Base-by-base conservation (phyloP, 2,888 invertebrate species). In the Cataglyphis livida region DNA sequence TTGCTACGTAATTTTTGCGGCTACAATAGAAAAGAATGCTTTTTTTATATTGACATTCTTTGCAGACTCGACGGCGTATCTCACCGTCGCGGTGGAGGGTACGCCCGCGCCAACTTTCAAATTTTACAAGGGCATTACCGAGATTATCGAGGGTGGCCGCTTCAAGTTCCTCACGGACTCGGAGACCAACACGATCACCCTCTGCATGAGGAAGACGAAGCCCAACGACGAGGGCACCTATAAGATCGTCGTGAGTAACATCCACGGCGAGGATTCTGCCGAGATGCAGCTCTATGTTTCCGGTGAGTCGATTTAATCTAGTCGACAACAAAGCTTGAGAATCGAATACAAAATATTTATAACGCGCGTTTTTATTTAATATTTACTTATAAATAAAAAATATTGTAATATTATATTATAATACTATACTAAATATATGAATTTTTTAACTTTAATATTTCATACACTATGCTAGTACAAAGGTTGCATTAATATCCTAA, bases 221-320 rank as follows among this genome's bases (percentile, higher is more conserved):
- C 98, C 98, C 66, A 98, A 98, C 93, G 99, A 99, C 97, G 99
- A 99, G 95, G 98, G 98, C 76, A 98, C 98, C 95, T 99, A 99
- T 95, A 98, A 97, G 94, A 96, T 99, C 92, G 97, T 98, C 89
- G 97, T 99, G 88, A 98, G 98, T 93, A 99, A 99, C 95, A 97
- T 97, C 89, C 98, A 99, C 93, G 99, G 99, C 84, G 98, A 98
- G 94, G 99, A 99, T 95, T 97, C 98, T 0, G 99, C 98, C 84
- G 99, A 99, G 95, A 98, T 98, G 96, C 98, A 98, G 93, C 96
- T 99, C 89, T 99, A 98, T 95, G 99, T 99, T 84, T 99, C 99
- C 92, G 98, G 98, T 98, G 95, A 95, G 95, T 35, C 15, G 1
- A 15, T 12, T 59, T 32, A 44, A 21, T 25, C 6, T 48, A 18